Evolutionary conservation across 2,888 invertebrate species (phyloP), one percentile per base, ranked within the genome.

Genomic region (Atethmia centrago): DNA sequence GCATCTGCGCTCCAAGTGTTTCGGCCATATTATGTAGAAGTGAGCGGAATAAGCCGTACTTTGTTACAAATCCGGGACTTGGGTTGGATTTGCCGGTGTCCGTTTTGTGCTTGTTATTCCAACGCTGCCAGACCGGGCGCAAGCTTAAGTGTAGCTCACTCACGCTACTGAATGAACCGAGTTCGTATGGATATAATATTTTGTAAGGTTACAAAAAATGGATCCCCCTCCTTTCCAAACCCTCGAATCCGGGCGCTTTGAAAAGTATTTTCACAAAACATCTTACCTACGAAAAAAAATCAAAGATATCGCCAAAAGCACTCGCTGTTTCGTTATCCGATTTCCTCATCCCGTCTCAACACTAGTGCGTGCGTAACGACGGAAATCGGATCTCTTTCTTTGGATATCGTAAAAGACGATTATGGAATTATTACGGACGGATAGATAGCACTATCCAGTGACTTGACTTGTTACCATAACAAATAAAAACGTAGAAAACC

Each of bases 1-100:
- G 90, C 92, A 91, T 92, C 91, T 92, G 91, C 86, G 90, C 90
- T 89, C 88, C 85, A 86, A 88, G 89, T 92, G 92, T 92, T 94
- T 92, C 88, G 92, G 87, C 87, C 91, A 92, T 93, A 93, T 93
- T 93, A 93, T 91, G 90, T 93, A 91, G 90, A 90, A 92, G 91
- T 91, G 92, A 91, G 90, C 90, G 88, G 88, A 92, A 91, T 91
- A 91, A 94, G 93, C 94, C 92, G 90, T 91, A 93, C 94, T 95
- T 93, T 93, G 93, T 93, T 89, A 94, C 94, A 94, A 95, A 95
- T 95, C 95, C 94, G 90, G 91, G 92, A 90, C 93, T 93, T 85
- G 90, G 91, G 92, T 92, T 91, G 93, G 95, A 94, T 94, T 95
- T 94, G 90, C 92, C 92, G 88, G 93, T 92, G 94, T 94, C 94